These are phyloP conservation scores for Cylindroiulus punctatus DNA, from an alignment of 2,888 invertebrate species.

Conservation along the genomic window DNA sequence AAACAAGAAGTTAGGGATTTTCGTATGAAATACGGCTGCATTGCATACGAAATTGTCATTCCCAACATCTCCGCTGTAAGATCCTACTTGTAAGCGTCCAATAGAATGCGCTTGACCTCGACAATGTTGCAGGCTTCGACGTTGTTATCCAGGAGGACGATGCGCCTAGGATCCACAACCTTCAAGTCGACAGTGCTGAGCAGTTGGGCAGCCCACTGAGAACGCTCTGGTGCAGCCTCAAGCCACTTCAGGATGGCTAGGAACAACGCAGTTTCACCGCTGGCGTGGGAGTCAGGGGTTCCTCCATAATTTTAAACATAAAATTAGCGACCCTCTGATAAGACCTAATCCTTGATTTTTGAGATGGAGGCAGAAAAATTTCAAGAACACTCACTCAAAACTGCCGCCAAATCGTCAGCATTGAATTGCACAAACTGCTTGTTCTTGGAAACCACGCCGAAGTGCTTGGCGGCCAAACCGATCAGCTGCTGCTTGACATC, in stretches of 20 bases:
- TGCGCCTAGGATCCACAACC: background rate
- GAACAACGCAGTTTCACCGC: background rate
- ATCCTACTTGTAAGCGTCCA: constrained; percentile 36
- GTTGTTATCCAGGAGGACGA: background rate
- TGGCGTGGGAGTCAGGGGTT: background rate
- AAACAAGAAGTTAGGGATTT: background rate
- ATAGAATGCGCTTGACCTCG: constrained; percentile 16
- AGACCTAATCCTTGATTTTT: too few species aligned
- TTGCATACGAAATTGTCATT: background rate
- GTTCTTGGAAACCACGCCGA: background rate
- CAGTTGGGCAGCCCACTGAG: background rate
- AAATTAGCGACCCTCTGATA: too few species aligned
- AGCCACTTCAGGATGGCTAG: constrained; percentile 39
- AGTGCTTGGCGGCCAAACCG: background rate
- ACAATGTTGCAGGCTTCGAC: background rate
- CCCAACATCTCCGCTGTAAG: background rate
- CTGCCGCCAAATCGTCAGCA: background rate
- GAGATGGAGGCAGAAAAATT: too few species aligned
- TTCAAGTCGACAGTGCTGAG: background rate
- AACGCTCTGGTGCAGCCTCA: background rate
- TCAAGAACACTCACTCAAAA: background rate
- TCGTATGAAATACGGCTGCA: background rate
- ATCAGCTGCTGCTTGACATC: background rate
- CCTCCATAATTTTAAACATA: background rate
- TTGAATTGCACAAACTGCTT: background rate